phyloP scores from a whole-genome alignment of 2,888 invertebrate genomes.

The Dinocampus coccinellae region DNA sequence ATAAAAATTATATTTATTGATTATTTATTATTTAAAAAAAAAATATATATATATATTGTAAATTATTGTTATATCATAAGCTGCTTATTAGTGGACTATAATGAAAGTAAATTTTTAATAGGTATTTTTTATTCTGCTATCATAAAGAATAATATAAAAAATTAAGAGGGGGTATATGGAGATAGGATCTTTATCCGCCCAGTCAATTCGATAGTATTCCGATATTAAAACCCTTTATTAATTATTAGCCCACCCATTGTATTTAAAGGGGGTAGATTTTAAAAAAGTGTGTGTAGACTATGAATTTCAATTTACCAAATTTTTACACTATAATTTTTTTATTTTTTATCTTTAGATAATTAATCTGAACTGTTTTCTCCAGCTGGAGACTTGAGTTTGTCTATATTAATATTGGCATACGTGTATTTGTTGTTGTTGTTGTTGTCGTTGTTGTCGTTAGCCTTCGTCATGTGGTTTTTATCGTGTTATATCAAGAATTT shows the following conservation, averaged over 20 bases:
- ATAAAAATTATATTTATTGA: background rate
- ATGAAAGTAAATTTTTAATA: constrained; percentile 3
- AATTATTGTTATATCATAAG: background rate
- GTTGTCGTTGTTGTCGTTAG: constrained; percentile 34
- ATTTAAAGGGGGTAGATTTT: background rate
- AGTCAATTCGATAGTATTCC: constrained; percentile 61
- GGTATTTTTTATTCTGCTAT: background rate
- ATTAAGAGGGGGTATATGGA: constrained; percentile 34
- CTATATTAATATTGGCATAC: background rate
- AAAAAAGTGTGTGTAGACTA: too few species aligned
- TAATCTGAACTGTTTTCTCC: too few species aligned
- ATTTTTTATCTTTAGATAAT: too few species aligned
- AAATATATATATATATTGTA: too few species aligned
- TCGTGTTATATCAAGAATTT: constrained; percentile 41
- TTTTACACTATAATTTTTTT: constrained; percentile 2
- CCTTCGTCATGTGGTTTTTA: constrained; percentile 49
- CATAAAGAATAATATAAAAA: constrained; percentile 7
- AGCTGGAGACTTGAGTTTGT: background rate
- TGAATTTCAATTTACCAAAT: constrained; percentile 57
- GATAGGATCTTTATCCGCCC: constrained; percentile 63
- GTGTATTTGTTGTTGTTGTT: background rate
- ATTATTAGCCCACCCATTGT: constrained; percentile 65
- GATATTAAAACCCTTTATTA: constrained; percentile 63
- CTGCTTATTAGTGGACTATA: background rate
- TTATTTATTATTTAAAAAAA: too few species aligned